Conservation (phyloP, 2,113 vertebrate genomes). For the Gracilinanus agilis region DNA sequence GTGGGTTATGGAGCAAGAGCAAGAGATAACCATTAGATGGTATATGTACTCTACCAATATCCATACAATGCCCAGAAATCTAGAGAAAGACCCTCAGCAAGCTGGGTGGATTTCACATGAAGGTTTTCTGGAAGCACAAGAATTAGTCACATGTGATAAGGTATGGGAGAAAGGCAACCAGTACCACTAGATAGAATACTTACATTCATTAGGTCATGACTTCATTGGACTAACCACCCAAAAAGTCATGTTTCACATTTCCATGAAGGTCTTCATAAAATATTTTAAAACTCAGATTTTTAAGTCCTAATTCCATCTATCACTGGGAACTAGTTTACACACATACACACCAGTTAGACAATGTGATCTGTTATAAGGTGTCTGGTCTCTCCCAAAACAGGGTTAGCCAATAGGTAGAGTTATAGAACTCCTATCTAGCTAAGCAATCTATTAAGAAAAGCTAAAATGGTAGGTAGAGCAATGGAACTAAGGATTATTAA, state of each 20-base stretch:
- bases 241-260: neutral
- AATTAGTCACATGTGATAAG: neutral
- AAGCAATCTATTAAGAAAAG: too few relatives aligned
- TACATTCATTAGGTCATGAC: neutral
- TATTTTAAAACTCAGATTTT: neutral
- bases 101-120: neutral
- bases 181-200: neutral
- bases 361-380: neutral
- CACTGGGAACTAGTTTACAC: neutral
- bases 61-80: neutral
- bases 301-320: neutral
- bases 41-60: neutral
- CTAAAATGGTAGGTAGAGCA: too few relatives aligned
- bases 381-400: neutral
- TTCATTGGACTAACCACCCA: neutral
- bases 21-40: neutral
- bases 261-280: neutral
- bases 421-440: too few relatives aligned
- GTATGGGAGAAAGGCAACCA: neutral
- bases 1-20: neutral
- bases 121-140: neutral
- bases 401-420: neutral
- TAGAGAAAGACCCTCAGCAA: neutral
- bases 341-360: neutral
- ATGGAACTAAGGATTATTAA: neutral